phyloP scores from a whole-genome alignment of 2,797 vertebrate genomes.

The Micromesistius poutassou region DNA sequence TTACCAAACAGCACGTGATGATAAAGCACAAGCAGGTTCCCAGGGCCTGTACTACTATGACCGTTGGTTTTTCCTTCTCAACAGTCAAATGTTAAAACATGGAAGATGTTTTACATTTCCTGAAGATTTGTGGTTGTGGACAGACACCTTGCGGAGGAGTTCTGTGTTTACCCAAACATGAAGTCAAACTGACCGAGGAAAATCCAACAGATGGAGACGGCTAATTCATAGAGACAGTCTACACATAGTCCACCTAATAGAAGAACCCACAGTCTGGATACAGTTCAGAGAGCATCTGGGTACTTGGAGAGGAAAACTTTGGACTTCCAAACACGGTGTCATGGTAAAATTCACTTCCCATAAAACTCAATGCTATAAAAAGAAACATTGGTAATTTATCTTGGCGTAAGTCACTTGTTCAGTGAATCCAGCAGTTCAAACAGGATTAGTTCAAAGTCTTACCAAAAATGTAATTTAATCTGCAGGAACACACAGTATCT shows the following conservation, averaged over 20 bases:
- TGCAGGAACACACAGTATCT: background rate
- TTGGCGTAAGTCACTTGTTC: background rate
- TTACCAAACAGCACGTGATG: background rate
- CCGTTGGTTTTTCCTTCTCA: background rate
- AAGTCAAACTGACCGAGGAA: background rate
- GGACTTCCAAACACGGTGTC: background rate
- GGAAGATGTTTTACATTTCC: background rate
- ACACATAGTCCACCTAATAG: background rate
- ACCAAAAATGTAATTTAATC: background rate
- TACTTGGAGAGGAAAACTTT: background rate
- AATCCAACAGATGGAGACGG: background rate
- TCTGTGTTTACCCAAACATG: background rate
- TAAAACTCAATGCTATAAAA: slow-evolving; percentile 6
- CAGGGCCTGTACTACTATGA: background rate
- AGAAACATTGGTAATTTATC: background rate
- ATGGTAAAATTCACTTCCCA: slow-evolving; percentile 8
- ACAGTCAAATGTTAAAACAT: background rate
- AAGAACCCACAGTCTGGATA: background rate
- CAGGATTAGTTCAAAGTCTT: background rate
- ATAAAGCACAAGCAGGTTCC: background rate
- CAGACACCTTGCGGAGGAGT: background rate
- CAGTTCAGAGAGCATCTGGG: background rate
- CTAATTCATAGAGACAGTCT: slow-evolving; percentile 8
- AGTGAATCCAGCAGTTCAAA: background rate
- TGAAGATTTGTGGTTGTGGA: background rate